phyloP scores from a whole-genome alignment of 2,888 invertebrate genomes.

The Calliphora vomitoria region DNA sequence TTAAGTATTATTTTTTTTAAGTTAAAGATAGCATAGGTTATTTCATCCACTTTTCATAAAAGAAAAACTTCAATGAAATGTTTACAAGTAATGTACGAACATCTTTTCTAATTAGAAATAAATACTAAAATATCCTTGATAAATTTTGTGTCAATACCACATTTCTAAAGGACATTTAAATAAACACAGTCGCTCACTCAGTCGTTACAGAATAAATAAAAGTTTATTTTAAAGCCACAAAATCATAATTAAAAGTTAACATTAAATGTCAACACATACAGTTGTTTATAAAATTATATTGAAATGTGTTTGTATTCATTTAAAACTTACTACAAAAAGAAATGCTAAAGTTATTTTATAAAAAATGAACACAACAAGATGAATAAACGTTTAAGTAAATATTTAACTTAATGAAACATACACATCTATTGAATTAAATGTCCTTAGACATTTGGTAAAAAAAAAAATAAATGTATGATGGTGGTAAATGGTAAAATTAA shows the following conservation, averaged over 20 bases:
- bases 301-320: not conserved
- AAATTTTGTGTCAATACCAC: conserved; percentile 30
- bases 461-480: not conserved
- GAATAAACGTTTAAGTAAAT: conserved; percentile 59
- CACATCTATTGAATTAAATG: conserved; percentile 57
- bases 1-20: no score
- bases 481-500: conserved; percentile 23
- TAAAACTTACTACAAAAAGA: not conserved
- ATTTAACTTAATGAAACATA: conserved; percentile 63
- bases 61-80: not conserved
- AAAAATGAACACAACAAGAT: not conserved
- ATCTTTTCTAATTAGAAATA: conserved; percentile 65
- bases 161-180: conserved; percentile 44
- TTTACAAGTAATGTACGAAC: not conserved
- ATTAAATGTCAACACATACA: conserved; percentile 62
- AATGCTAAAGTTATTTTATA: conserved; percentile 13
- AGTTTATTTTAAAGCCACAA: conserved; percentile 48
- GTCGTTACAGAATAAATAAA: conserved; percentile 60
- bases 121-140: conserved; percentile 54
- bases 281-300: not conserved
- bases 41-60: not conserved
- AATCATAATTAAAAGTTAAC: conserved; percentile 72
- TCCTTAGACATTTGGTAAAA: conserved; percentile 6
- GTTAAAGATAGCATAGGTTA: not conserved
- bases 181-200: not conserved